These are phyloP conservation scores for Hyposmocoma kahamanoa DNA, from an alignment of 1,140 invertebrate genomes.

Conservation along the genomic window DNA sequence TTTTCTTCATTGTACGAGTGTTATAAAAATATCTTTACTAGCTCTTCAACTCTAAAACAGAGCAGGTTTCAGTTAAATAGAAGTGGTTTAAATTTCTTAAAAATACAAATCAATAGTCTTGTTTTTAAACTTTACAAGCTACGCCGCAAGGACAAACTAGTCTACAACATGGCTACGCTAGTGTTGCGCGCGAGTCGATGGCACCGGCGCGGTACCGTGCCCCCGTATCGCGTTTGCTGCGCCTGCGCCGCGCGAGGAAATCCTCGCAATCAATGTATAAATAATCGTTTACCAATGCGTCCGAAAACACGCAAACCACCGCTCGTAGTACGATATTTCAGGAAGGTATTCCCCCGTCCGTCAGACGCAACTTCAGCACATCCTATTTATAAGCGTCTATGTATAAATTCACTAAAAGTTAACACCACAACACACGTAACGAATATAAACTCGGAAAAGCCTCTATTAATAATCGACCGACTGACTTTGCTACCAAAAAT, in stretches of 20 bases:
- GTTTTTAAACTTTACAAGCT: background rate
- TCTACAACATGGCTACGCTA: slow-evolving; percentile 12
- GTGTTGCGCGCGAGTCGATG: slow-evolving; percentile 1
- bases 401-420: slow-evolving; percentile 74
- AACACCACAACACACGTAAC: slow-evolving; percentile 72
- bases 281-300: slow-evolving; percentile 72
- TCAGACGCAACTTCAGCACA: slow-evolving; percentile 70
- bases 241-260: slow-evolving; percentile 26
- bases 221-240: slow-evolving; percentile 5
- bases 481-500: slow-evolving; percentile 75
- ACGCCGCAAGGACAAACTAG: background rate
- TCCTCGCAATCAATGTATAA: slow-evolving; percentile 63
- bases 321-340: slow-evolving; percentile 71
- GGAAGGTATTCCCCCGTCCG: slow-evolving; percentile 72
- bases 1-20: too few relatives aligned
- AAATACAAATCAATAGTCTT: too few relatives aligned
- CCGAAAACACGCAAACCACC: slow-evolving; percentile 66
- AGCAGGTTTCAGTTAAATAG: too few relatives aligned
- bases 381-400: slow-evolving; percentile 74
- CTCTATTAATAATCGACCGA: slow-evolving; percentile 74
- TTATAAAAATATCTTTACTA: too few relatives aligned
- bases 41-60: too few relatives aligned
- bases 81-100: too few relatives aligned
- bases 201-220: slow-evolving; percentile 23
- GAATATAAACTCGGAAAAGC: slow-evolving; percentile 73